Evolutionary conservation across 2,113 vertebrate genomes (phyloP), one percentile per base, ranked within the genome.

Genomic region (Oncorhynchus clarkii): DNA sequence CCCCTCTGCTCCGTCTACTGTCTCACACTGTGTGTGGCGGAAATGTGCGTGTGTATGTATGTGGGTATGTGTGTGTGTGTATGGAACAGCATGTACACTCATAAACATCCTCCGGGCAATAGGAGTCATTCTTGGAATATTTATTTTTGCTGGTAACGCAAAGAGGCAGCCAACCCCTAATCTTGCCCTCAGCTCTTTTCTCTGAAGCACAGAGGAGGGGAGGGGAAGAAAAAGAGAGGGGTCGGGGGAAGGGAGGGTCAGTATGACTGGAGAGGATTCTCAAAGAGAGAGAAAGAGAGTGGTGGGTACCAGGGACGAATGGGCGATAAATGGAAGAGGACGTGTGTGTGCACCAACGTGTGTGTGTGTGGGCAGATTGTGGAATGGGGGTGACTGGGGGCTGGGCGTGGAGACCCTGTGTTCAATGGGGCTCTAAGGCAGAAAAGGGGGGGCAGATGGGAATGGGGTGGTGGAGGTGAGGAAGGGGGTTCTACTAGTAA

Each of bases 101-200:
- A 64, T 70, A 92, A 93, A 94, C 91, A 92, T 90, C 92, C 92
- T 89, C 82, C 77, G 83, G 93, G 89, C 92, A 89, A 84, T 78
- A 75, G 83, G 86, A 92, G 92, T 93, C 92, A 91, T 91, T 88
- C 91, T 92, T 92, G 90, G 91, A 94, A 93, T 93, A 93, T 93
- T 94, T 93, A 91, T 93, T 89, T 93, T 90, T 88, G 90, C 91
- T 93, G 90, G 91, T 94, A 93, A 94, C 79, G 80, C 92, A 93
- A 92, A 94, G 91, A 92, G 93, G 92, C 92, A 92, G 91, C 90
- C 88, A 89, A 91, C 89, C 88, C 90, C 91, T 90, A 89, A 91
- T 92, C 92, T 93, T 85, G 91, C 93, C 92, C 79, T 90, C 74
- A 93, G 92, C 89, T 91, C 91, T 92, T 93, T 92, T 90, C 88